Evolutionary conservation across 2,888 invertebrate genomes (phyloP), one percentile per base, ranked within the genome.

Genomic region (Cactoblastis cactorum): DNA sequence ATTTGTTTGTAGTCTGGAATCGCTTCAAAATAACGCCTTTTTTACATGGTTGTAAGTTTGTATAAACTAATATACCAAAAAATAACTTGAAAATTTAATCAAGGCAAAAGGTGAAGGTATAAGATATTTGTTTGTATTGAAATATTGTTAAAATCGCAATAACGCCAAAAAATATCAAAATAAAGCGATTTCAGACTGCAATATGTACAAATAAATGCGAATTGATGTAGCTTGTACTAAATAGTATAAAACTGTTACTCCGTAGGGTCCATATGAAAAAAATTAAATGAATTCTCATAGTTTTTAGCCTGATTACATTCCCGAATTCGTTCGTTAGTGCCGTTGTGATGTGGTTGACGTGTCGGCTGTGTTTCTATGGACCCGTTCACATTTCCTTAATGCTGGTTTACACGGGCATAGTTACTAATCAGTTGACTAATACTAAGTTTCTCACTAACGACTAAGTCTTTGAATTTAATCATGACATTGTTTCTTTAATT

Each of bases 291-390:
- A 24, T 24, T 38, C 38, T 38, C 22, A 14, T 41, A 41, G 41
- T 41, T 41, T 35, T 41, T 41, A 41, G 41, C 41, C 12, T 18
- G 22, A n/a, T 5, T 24, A 41, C 41, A 24, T 41, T 41, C 24
- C 41, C 41, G 5, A 28, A 14, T 14, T 41, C 14, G 39, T 41
- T 24, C 41, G 14, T 37, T 28, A 4, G 18, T 38, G 6, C 17
- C 28, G 8, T 37, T 17, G 15, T 28, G 8, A 17, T 17, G 15
- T 28, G 11, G 11, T 17, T 15, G 28, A 1, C 14, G 14, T 43
- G 1, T 43, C 15, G 43, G 43, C 43, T 43, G 41, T 41, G 41
- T 41, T 19, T 24, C 24, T 41, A 41, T 41, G 41, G 41, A 41
- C 41, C 41, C 41, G 1, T 41, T 24, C 17, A 22, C 12, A n/a